These are phyloP conservation scores for Tetranychus urticae DNA, from an alignment of 1,140 invertebrate species.

Conservation along the genomic window DNA sequence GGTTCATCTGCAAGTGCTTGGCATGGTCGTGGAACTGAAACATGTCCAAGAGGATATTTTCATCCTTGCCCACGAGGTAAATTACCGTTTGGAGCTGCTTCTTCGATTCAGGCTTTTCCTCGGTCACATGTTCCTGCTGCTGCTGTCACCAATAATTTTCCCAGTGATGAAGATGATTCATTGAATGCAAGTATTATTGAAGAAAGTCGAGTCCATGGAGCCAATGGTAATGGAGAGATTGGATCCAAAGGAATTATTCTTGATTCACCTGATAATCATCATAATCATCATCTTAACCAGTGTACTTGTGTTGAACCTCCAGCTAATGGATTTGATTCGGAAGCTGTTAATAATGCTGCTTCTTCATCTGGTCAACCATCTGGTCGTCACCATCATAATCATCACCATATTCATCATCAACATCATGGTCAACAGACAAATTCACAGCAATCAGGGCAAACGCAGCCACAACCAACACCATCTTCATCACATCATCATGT, in stretches of 20 bases:
- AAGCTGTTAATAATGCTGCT: too few relatives aligned
- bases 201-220: neutral
- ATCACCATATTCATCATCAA: neutral
- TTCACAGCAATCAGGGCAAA: neutral
- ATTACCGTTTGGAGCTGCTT: slow-evolving; percentile 15
- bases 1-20: neutral
- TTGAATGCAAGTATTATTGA: neutral
- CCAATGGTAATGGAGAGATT: neutral
- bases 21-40: neutral
- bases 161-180: slow-evolving; percentile 2
- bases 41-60: slow-evolving; percentile 8
- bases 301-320: neutral
- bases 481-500: neutral
- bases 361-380: neutral
- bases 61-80: slow-evolving; percentile 10
- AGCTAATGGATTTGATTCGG: neutral
- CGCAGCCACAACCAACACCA: neutral
- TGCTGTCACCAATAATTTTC: neutral
- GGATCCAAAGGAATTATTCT: neutral
- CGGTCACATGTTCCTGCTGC: neutral
- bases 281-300: neutral
- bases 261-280: neutral
- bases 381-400: neutral
- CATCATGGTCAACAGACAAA: neutral
- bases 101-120: slow-evolving; percentile 9